Evolutionary conservation across 2,888 invertebrate genomes (phyloP).

Genomic region (Griposia aprilina): DNA sequence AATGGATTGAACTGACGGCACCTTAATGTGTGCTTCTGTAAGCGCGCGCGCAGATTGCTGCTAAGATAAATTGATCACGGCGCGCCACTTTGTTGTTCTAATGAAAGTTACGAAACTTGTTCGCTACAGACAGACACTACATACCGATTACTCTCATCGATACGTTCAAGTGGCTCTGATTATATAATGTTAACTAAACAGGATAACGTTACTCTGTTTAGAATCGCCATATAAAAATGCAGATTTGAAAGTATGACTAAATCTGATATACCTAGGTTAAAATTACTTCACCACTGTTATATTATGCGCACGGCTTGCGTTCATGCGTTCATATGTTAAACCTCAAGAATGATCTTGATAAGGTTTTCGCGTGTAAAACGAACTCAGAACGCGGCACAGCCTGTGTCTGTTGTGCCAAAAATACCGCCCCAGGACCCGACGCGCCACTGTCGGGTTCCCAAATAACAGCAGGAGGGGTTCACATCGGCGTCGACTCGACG

Average conservation of each 20-base stretch:
- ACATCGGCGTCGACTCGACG: too few relatives aligned
- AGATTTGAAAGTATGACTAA: constrained; percentile 39
- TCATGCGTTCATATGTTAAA: not conserved
- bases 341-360: not conserved
- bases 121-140: constrained; percentile 53
- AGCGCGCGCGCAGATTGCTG: constrained; percentile 68
- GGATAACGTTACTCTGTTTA: constrained; percentile 30
- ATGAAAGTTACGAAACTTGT: constrained; percentile 73
- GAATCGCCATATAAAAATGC: constrained; percentile 1
- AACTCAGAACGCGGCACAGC: not conserved
- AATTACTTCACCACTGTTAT: constrained; percentile 20
- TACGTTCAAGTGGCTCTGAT: constrained; percentile 44
- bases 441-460: too few relatives aligned
- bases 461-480: too few relatives aligned
- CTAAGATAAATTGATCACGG: constrained; percentile 72
- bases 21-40: constrained; percentile 65
- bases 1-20: constrained; percentile 45
- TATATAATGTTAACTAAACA: constrained; percentile 52
- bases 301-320: not conserved
- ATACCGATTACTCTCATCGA: constrained; percentile 59
- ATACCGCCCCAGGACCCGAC: too few relatives aligned
- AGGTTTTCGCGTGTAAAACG: not conserved
- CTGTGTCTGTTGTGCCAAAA: not conserved
- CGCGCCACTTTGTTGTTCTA: constrained; percentile 65
- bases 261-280: constrained; percentile 23